These are phyloP conservation scores for Andricus curvator DNA, from an alignment of 2,888 invertebrate species.

Conservation along the genomic window DNA sequence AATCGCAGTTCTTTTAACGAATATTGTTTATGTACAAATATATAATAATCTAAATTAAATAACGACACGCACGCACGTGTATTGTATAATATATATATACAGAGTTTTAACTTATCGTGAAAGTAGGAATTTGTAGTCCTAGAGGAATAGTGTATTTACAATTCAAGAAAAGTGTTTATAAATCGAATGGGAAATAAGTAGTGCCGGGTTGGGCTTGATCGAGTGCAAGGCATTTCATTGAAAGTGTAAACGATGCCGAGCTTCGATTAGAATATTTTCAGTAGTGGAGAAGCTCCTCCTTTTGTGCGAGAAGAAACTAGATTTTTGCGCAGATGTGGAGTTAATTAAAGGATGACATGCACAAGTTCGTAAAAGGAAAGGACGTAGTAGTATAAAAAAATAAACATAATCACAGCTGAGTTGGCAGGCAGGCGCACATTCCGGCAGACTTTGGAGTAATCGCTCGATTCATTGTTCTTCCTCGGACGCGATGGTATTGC, in stretches of 20 bases:
- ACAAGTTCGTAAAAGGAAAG: constrained; percentile 69
- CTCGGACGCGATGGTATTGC: constrained; percentile 50
- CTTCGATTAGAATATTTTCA: neutral
- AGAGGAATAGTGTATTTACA: constrained; percentile 37
- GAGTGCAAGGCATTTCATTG: constrained; percentile 21
- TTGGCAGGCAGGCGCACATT: constrained; percentile 73
- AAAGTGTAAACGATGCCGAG: constrained; percentile 28
- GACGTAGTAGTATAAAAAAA: constrained; percentile 70
- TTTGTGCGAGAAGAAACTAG: constrained; percentile 61
- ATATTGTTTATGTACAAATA: constrained; percentile 39
- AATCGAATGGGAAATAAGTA: constrained; percentile 22
- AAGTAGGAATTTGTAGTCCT: constrained; percentile 1
- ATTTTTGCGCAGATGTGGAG: constrained; percentile 56
- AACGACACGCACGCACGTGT: constrained; percentile 18
- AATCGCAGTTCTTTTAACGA: constrained; percentile 31
- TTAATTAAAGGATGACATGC: constrained; percentile 65
- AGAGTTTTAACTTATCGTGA: constrained; percentile 30
- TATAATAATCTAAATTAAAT: constrained; percentile 40
- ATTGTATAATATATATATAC: constrained; percentile 7
- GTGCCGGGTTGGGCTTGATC: constrained; percentile 4
- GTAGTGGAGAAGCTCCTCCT: constrained; percentile 57
- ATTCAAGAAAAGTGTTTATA: constrained; percentile 19
- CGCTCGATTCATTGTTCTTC: constrained; percentile 50
- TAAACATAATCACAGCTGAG: constrained; percentile 77
- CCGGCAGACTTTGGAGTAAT: constrained; percentile 61